Base-by-base conservation (phyloP, 2,113 vertebrate species). In the Hylia prasina region DNA sequence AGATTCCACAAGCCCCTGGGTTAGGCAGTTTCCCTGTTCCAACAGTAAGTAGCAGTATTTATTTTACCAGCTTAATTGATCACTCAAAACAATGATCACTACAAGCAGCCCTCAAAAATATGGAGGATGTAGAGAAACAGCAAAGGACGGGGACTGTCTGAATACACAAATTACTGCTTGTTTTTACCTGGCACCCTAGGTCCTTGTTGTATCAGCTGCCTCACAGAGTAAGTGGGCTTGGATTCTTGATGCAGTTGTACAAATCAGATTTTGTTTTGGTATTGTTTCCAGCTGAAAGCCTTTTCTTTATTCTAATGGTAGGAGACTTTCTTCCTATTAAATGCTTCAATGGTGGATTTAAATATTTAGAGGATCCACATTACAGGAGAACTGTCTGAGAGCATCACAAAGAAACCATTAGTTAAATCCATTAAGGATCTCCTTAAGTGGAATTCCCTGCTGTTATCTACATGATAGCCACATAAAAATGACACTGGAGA, bases 331-430 rank as follows among this genome's bases (percentile, higher is more conserved):
- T 92, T 95, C 90, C 93, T 93, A 97, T 94, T 97, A 96, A 96
- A 96, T 95, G 96, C 93, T 97, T 96, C 94, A 95, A 83, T 89
- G 95, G 90, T 94, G 92, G 94, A 96, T 95, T 97, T 97, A 97
- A 96, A 96, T 96, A 97, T 96, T 97, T 97, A 97, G 94, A 96
- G 83, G 96, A 95, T 96, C 94, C 86, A 96, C 86, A 94, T 94
- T 95, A 96, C 96, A 96, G 79, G 68, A 90, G 93, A 89, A 92
- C 71, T 92, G 88, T 96, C 94, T 97, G 93, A 96, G 53, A 90
- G 90, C 88, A 94, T 96, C 94, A 97, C 95, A 96, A 95, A 97
- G 88, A 95, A 96, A 92, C 93, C 92, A 96, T 94, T 96, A 97
- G 76, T 96, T 96, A 96, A 96, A 95, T 96, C 93, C 94, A 96